Evolutionary conservation across 2,113 vertebrate genomes (phyloP), one percentile per base, ranked within the genome.

Genomic region (Oplegnathus fasciatus): DNA sequence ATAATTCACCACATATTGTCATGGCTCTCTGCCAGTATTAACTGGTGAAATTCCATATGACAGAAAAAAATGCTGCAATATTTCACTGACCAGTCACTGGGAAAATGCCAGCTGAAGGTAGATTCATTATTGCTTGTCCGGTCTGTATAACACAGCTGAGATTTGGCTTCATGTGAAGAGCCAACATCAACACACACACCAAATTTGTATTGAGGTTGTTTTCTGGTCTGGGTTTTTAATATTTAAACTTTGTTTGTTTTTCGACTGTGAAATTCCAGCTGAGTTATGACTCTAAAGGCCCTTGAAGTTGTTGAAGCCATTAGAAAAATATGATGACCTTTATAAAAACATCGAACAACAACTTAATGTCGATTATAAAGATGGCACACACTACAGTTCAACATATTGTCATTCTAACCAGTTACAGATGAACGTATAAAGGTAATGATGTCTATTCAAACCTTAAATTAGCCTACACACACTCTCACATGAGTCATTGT

Each of bases 11-110:
- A 4, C 30, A 64, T 71, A 28, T 50, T 58, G 28, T 7, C 32
- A 17, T 74, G 80, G 62, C 70, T 73, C 20, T 67, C 22, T 50
- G 75, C 61, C 82, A 62, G 17, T 52, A 40, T 73, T 42, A 64
- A 40, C n/a, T 44, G 72, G 28, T 24, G 5, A 28, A 64, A 79
- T 72, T 46, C 57, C 44, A 70, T n/a, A 65, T 28, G 32, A 69
- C 44, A 22, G 55, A 9, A 40, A 82, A 58, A 71, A 68, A 32
- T 18, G 40, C 46, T 54, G 24, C 13, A 73, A 66, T 60, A 78
- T 62, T 85, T 88, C 28, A 77, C 17, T 20, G 18, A 69, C 20
- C 42, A 34, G 26, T 73, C 67, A 6, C 8, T 46, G 32, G 42
- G n/a, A 24, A 65, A 69, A 61, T 42, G 64, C 7, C 48, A 48